Conservation (phyloP, 2,113 vertebrate genomes). For the Meleagris gallopavo region DNA sequence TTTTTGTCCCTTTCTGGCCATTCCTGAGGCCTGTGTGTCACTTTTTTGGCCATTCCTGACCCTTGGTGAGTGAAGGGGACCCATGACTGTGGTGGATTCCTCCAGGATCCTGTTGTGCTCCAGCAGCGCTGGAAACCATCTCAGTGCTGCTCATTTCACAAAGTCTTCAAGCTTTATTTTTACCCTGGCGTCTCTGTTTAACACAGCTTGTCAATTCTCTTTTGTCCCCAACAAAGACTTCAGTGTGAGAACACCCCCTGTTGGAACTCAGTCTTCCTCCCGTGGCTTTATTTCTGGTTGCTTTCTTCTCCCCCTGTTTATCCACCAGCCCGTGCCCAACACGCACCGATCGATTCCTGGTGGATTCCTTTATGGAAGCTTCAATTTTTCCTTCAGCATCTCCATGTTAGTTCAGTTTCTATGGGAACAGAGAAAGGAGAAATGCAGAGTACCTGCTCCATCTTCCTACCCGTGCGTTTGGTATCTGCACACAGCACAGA, state of each 20-base stretch:
- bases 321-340: not conserved
- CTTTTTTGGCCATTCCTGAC: not conserved
- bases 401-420: not conserved
- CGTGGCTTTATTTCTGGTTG: not conserved
- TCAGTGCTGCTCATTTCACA: not conserved
- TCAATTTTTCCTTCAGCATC: not conserved
- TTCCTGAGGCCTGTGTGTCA: not conserved
- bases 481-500: rapidly evolving
- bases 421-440: conserved; percentile 8
- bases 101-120: not conserved
- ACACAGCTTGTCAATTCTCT: not conserved
- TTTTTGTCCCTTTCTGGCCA: not conserved
- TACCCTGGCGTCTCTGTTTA: not conserved
- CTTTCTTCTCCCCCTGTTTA: not conserved
- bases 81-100: not conserved
- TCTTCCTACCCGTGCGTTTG: not conserved
- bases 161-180: not conserved
- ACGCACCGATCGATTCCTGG: rapidly evolving
- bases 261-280: not conserved
- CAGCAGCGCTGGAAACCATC: not conserved
- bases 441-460: not conserved
- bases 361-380: not conserved
- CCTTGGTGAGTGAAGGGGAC: not conserved
- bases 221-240: not conserved
- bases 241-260: rapidly evolving